These are phyloP conservation scores for Pterocles gutturalis DNA, from an alignment of 2,113 vertebrate species.

Conservation along the genomic window DNA sequence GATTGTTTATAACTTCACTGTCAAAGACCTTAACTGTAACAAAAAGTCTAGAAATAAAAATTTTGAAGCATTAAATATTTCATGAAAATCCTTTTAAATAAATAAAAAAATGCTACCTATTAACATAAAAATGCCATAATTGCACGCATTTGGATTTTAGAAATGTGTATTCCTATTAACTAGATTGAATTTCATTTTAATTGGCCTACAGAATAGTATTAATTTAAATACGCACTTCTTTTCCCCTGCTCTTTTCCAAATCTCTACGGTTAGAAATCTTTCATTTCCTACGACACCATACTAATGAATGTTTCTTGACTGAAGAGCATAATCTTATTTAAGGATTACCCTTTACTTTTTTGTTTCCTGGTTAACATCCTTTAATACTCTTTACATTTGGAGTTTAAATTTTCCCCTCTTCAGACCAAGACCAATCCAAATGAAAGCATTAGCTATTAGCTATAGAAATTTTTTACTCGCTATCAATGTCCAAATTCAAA, in stretches of 20 bases:
- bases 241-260: not conserved
- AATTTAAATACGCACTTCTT: not conserved
- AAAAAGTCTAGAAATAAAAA: not conserved
- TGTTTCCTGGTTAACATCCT: not conserved
- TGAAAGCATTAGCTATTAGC: not conserved
- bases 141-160: rapidly evolving
- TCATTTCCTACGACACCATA: not conserved
- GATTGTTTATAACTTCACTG: not conserved
- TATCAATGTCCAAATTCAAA: not conserved
- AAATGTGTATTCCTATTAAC: not conserved
- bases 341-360: not conserved
- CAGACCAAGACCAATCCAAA: not conserved
- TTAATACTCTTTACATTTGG: not conserved
- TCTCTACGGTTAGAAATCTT: not conserved
- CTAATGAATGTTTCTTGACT: not conserved
- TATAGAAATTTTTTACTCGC: not conserved
- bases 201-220: not conserved
- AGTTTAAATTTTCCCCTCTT: not conserved
- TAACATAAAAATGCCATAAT: not conserved
- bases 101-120: not conserved
- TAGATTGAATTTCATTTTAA: not conserved
- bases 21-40: not conserved
- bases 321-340: not conserved
- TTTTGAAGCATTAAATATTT: not conserved
- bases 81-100: not conserved